Base-by-base conservation (phyloP, 2,888 invertebrate species). In the Athetis lepigone region DNA sequence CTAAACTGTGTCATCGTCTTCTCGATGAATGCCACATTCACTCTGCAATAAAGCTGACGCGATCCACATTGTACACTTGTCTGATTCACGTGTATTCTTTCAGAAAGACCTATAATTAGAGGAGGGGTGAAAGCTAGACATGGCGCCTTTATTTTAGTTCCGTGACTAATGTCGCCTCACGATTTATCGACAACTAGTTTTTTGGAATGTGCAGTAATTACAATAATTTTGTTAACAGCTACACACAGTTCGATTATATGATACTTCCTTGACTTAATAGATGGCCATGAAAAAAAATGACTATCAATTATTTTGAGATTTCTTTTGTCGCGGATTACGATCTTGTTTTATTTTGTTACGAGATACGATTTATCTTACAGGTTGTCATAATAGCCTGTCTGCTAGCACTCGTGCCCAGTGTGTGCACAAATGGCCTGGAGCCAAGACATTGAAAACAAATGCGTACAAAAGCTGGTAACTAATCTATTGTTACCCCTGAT, bases 71-170 rank as follows among this genome's bases (percentile, higher is more conserved):
- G 71, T 80, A 67, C 82, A 85, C 84, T 84, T 84, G 83, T 84
- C 86, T 87, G 86, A 89, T 83, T 85, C 86, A 86, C 79, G 80
- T 83, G 80, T 79, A 85, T 86, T 88, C 85, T 85, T 77, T 82
- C 79, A 77, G 75, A 85, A 84, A 87, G 81, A 88, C 83, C 88
- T 83, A 88, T 89, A 91, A 92, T 92, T 90, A 92, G 85, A 88
- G 54, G 23, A 64, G 65, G 79, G 86, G 91, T 88, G 92, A 92
- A 92, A 92, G 92, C 85, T 82, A 84, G 80, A 78, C 71, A 66
- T 63, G 66, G 56, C 81, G 76, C 81, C 85, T 85, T 83, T 84
- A 82, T 82, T 83, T 84, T 70, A 82, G 84, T 80, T 88, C 87
- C 90, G 87, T 85, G 86, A 86, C 81, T 75, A 60, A 68, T 82